Percentiles rank a stretch among this genome's conserved stretches.
Conservation (phyloP, 2,888 invertebrate genomes). For the Laspeyria flexula region DNA sequence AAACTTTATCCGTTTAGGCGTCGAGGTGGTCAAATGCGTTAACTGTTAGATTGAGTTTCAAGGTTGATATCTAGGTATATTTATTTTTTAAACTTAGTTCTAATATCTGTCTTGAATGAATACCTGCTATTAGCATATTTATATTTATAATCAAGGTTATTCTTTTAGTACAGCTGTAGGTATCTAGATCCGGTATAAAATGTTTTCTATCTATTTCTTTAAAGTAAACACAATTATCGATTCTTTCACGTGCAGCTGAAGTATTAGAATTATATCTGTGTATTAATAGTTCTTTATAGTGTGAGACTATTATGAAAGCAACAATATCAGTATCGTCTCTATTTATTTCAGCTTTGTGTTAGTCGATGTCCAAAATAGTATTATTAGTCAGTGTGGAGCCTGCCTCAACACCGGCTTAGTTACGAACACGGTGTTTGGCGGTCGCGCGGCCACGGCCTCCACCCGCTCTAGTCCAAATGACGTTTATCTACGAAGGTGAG, state of each 20-base stretch:
- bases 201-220: no score
- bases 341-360: background rate
- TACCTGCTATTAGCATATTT: background rate
- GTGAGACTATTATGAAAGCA: background rate
- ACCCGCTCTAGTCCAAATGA: constrained; percentile 66
- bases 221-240: no score
- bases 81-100: background rate
- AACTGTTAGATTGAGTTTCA: constrained; percentile 29
- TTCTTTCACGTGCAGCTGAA: background rate
- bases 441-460: constrained; percentile 44
- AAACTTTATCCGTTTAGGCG: constrained; percentile 20
- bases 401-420: constrained; percentile 63
- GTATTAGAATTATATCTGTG: background rate
- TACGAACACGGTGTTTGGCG: constrained; percentile 51
- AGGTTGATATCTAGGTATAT: constrained; percentile 21
- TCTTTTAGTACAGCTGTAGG: no score
- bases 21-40: constrained; percentile 24
- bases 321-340: background rate
- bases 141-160: no score
- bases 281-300: background rate
- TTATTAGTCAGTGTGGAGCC: constrained; percentile 44
- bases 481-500: constrained; percentile 84
- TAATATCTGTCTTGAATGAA: no score
- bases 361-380: constrained; percentile 10
- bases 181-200: no score